Evolutionary conservation across 2,888 invertebrate genomes (phyloP), one percentile per base, ranked within the genome.

Genomic region (Callimorpha dominula): DNA sequence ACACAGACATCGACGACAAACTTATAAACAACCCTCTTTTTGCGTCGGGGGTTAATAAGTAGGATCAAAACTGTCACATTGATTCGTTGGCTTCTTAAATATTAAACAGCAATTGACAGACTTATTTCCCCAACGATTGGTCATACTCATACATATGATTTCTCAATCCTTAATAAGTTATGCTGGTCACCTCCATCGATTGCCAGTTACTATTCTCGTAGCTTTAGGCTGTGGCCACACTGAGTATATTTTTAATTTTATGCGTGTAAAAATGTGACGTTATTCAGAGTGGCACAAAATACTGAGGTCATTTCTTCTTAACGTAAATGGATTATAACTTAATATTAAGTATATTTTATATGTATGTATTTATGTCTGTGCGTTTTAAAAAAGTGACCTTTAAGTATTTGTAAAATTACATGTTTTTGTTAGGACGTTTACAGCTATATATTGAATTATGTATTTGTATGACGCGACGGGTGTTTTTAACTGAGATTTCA

Each of bases 181-280:
- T 78, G 77, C 72, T 71, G 73, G 76, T 78, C 63, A 65, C 67
- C 69, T 70, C 50, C 79, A 87, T 91, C 87, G 90, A 91, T 89
- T 90, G 75, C 68, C 71, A 75, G 85, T 69, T 76, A 83, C 82
- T 90, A 89, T 90, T 92, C 87, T 87, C 68, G 89, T 87, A 81
- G 78, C 5, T n/a, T 66, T 54, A 66, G 69, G 31, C 46, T 63
- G 74, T 49, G 40, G 31, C 7, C n/a, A 46, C 57, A 69, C 40
- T 62, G 42, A 63, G n/a, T 57, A 8, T 43, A 60, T n/a, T 42
- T 68, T 8, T 12, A 62, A 15, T 20, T 12, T 43, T 0, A 20
- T 17, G 14, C 9, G 20, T 12, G 65, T 20, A 12, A 49, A 49
- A 1, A 65, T 11, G 14, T 62, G 14, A 15, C 52, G 52, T 14